Base-by-base conservation (phyloP, 2,797 vertebrate genomes). In the Sciaenops ocellatus region DNA sequence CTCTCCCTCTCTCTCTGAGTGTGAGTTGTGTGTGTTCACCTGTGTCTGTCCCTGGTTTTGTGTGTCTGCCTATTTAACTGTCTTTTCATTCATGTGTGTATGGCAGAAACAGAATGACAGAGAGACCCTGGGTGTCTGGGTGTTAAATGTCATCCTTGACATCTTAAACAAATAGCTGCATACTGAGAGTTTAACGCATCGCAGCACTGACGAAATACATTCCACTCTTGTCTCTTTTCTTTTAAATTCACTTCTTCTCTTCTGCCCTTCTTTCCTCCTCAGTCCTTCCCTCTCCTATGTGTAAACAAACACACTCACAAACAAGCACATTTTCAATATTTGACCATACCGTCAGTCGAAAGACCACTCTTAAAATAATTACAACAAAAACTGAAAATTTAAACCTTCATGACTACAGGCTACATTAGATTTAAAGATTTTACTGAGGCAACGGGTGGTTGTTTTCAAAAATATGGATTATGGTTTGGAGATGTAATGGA, bases 101-200 rank as follows among this genome's bases (percentile, higher is more conserved):
- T 44, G 69, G 59, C 75, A 55, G 51, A 78, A 48, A 69, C 61
- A 38, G 38, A 24, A 68, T 55, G 66, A 71, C 54, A 62, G n/a
- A 81, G 61, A 51, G 71, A 86, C 52, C 57, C 61, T 50, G 50
- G 73, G 76, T 84, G 71, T 78, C 6, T 73, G 57, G 62, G 47
- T 78, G 79, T 78, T 85, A 86, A 90, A 92, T 92, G 91, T 91
- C 90, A 93, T 79, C 80, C 16, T 63, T 89, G 90, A 89, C 88
- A 90, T 73, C 79, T 86, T 84, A 87, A 91, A 90, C 82, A 89
- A 93, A 90, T 88, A 86, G 82, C 83, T 67, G 79, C 68, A 68
- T 76, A 67, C 67, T 57, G 69, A 80, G 71, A 84, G 76, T 87
- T 86, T 82, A 87, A 85, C 63, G 34, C 84, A 84, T 89, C 80